Conservation (phyloP, 2,797 vertebrate genomes). For the Glyptemys insculpta region DNA sequence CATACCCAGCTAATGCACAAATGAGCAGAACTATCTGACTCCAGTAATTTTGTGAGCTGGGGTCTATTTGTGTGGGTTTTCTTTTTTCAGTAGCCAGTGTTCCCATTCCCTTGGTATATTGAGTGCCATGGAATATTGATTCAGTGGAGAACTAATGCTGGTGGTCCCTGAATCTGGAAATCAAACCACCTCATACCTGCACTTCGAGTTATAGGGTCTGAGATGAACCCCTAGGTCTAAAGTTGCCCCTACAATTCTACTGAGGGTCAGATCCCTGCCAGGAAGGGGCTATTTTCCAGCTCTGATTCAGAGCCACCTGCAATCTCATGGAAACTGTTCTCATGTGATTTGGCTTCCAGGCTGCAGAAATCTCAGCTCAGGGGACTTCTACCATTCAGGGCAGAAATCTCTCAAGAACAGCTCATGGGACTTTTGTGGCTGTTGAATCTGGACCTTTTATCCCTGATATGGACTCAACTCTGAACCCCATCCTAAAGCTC, state of each 20-base stretch:
- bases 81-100: neutral
- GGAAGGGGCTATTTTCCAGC: neutral
- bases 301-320: neutral
- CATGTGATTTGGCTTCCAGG: neutral
- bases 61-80: neutral
- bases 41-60: neutral
- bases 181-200: neutral
- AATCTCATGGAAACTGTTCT: neutral
- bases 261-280: neutral
- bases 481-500: neutral
- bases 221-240: neutral
- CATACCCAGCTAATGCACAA: neutral
- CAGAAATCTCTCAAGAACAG: neutral
- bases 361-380: neutral
- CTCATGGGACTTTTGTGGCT: neutral
- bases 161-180: neutral
- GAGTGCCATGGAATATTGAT: neutral
- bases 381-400: neutral
- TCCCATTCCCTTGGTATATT: neutral
- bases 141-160: neutral
- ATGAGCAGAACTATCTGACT: neutral
- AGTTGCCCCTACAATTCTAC: neutral
- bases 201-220: neutral
- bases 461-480: neutral
- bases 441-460: neutral